Base-by-base conservation (phyloP, 2,113 vertebrate genomes). In the Leucoraja erinaceus region DNA sequence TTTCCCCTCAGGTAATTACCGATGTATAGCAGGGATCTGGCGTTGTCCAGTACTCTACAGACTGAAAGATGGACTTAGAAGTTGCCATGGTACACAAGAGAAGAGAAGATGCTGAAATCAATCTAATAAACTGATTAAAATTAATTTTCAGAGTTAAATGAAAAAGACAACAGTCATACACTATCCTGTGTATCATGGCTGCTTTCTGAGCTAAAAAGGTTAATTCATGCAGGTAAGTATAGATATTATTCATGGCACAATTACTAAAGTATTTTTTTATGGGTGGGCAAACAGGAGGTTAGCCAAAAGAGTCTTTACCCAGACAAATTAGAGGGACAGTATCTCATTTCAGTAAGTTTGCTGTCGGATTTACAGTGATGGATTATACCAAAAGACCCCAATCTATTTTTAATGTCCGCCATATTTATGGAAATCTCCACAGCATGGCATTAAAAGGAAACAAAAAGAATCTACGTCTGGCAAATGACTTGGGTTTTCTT, bases 201-300 rank as follows among this genome's bases (percentile, higher is more conserved):
- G 88, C 66, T 72, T 91, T 83, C 79, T 91, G 33, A 72, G 88
- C 18, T 91, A 38, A 91, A 91, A 90, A 38, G 88, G 63, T 91
- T 66, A 28, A 47, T 91, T 91, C 88, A 91, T 22, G 12, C 66
- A 91, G 88, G 88, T 72, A 91, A 91, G 88, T 91, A 91, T 91
- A 91, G 88, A 91, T 70, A 66, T 33, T 90, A 72, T 91, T 91
- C 31, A 72, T 91, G 68, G 38, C 88, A 25, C 33, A 70, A 91
- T 91, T 91, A 70, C 88, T 70, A 91, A 91, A 91, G 63, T 91
- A 91, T 91, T 91, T 91, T 88, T 90, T 91, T 38, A 70, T 91
- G 88, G 88, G 88, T 91, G n/a, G 66, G 31, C 33, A 47, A 90
- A 66, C 33, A 47, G 88, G 86, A 88, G 31, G 88, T 68, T 91